phyloP scores from a whole-genome alignment of 2,888 invertebrate species.

The Esperia sulphurella region DNA sequence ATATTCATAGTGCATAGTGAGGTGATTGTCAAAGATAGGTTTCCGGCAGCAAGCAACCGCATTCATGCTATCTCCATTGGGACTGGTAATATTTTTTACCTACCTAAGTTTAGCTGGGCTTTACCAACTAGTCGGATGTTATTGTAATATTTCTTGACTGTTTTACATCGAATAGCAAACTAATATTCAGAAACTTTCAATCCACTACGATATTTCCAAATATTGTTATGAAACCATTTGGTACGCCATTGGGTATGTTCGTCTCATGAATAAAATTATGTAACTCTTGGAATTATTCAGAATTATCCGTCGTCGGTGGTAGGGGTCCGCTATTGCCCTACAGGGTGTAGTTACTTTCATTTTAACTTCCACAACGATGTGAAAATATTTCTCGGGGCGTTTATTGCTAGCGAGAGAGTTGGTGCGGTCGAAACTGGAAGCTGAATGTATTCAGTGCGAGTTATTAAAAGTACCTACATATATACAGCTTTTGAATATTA shows the following conservation, averaged over 20 bases:
- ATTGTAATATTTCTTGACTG: too few species aligned
- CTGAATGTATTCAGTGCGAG: constrained; percentile 33
- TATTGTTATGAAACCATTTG: constrained; percentile 42
- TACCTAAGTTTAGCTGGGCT: too few species aligned
- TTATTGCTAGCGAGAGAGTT: constrained; percentile 69
- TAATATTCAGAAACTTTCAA: neutral
- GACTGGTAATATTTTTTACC: too few species aligned
- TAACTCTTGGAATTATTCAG: constrained; percentile 61
- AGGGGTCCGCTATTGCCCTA: constrained; percentile 59
- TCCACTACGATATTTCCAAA: constrained; percentile 22
- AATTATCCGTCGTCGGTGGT: constrained; percentile 49
- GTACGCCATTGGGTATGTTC: constrained; percentile 46
- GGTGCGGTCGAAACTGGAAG: constrained; percentile 40
- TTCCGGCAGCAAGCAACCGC: too few species aligned
- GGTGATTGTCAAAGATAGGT: too few species aligned
- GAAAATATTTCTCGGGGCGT: constrained; percentile 73
- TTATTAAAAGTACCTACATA: constrained; percentile 30
- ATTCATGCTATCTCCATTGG: too few species aligned
- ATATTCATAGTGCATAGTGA: too few species aligned
- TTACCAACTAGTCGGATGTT: too few species aligned
- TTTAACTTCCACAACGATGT: constrained; percentile 77
- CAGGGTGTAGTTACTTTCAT: constrained; percentile 73
- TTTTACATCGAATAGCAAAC: too few species aligned
- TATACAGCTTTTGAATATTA: neutral
- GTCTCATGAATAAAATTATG: constrained; percentile 71